These are phyloP conservation scores for Eueides isabella DNA, from an alignment of 1,140 invertebrate species.

Conservation along the genomic window DNA sequence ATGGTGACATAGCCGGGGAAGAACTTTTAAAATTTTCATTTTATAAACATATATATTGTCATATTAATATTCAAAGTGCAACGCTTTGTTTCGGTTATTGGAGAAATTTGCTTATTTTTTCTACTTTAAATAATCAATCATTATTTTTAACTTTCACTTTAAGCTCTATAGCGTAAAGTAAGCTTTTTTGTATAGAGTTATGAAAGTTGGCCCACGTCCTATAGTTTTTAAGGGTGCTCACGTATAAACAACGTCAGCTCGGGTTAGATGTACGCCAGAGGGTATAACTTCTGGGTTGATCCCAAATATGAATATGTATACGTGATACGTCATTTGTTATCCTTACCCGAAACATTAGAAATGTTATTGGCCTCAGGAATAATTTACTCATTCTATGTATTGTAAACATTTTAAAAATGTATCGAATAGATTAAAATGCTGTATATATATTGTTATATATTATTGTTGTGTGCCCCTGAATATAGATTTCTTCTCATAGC, in stretches of 20 bases:
- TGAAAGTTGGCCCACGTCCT: not conserved
- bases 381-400: not conserved
- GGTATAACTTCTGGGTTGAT: conserved; percentile 7
- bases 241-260: not conserved
- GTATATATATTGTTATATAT: too few species aligned
- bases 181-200: not conserved
- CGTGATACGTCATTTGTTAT: not conserved
- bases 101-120: too few species aligned
- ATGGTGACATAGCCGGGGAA: too few species aligned
- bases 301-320: conserved; percentile 12
- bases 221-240: conserved; percentile 1
- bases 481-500: too few species aligned
- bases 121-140: not conserved
- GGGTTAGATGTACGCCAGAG: conserved; percentile 4
- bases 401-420: not conserved
- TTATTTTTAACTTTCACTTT: not conserved
- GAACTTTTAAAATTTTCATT: too few species aligned
- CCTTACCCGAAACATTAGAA: not conserved
- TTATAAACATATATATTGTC: too few species aligned
- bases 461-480: too few species aligned
- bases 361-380: not conserved
- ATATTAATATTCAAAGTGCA: too few species aligned
- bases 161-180: not conserved
- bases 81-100: too few species aligned
- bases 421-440: too few species aligned